Conservation (phyloP, 2,888 invertebrate species). For the Tipula unca region DNA sequence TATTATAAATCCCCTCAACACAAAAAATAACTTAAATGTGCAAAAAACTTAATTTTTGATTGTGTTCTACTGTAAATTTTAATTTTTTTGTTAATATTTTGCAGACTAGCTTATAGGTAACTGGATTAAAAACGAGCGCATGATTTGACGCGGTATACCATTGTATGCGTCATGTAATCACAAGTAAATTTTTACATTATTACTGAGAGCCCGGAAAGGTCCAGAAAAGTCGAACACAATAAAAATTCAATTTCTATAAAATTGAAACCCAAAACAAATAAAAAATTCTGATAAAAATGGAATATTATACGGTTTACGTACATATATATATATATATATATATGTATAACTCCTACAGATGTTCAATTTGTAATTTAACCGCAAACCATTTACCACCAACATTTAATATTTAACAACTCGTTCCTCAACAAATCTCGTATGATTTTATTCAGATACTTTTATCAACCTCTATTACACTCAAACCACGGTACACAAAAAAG, state of each 20-base stretch:
- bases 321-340: too few species aligned
- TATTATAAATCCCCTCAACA: background rate
- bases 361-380: background rate
- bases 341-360: background rate
- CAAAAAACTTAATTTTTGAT: background rate
- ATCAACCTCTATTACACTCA: background rate
- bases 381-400: background rate
- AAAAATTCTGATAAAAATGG: background rate
- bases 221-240: background rate
- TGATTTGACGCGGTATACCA: too few species aligned
- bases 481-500: background rate
- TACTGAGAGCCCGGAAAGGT: too few species aligned
- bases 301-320: background rate
- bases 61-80: background rate
- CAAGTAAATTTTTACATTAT: too few species aligned
- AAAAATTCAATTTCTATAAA: background rate
- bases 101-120: too few species aligned
- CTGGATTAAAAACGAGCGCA: too few species aligned
- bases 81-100: background rate
- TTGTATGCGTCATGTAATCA: too few species aligned
- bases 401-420: background rate
- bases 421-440: background rate
- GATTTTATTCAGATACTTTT: background rate
- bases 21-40: background rate
- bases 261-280: background rate